Evolutionary conservation across 2,797 vertebrate genomes (phyloP).

Genomic region (Oophaga sylvatica): DNA sequence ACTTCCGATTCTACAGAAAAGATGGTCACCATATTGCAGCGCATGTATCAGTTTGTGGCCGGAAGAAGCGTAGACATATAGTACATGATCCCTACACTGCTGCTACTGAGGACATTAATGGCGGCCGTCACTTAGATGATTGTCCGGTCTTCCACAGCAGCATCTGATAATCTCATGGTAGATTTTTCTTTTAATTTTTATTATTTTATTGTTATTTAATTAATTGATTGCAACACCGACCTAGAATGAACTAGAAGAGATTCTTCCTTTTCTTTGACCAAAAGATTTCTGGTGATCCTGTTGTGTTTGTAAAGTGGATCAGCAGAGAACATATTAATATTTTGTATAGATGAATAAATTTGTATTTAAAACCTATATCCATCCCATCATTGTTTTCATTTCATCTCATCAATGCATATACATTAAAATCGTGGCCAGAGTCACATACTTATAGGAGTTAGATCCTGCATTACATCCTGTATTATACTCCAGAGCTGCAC

Average conservation of each 20-base stretch:
- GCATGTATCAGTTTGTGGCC: neutral
- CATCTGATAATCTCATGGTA: neutral
- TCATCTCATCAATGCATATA: conserved; percentile 7
- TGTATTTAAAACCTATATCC: conserved; percentile 42
- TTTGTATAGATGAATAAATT: conserved; percentile 59
- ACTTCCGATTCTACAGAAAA: neutral
- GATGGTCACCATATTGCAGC: neutral
- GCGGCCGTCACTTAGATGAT: neutral
- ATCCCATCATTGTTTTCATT: conserved; percentile 19
- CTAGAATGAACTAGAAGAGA: neutral
- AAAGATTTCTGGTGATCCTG: conserved; percentile 11
- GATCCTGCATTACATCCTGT: conserved; percentile 1
- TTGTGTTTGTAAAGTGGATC: conserved; percentile 7
- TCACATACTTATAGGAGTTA: neutral
- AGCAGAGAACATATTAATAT: conserved; percentile 2
- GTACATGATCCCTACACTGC: neutral
- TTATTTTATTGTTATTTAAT: conserved; percentile 45
- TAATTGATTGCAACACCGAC: neutral
- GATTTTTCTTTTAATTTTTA: conserved; percentile 17
- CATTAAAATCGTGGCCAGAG: neutral
- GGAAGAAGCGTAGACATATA: neutral
- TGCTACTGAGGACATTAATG: neutral
- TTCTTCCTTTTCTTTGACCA: neutral
- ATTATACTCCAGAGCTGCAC: neutral
- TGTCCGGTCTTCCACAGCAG: neutral